A percentile compares a stretch with the other conserved stretches of the same genome.
phyloP scores from a whole-genome alignment of 1,140 invertebrate genomes.

The Brachionus koreanus region DNA sequence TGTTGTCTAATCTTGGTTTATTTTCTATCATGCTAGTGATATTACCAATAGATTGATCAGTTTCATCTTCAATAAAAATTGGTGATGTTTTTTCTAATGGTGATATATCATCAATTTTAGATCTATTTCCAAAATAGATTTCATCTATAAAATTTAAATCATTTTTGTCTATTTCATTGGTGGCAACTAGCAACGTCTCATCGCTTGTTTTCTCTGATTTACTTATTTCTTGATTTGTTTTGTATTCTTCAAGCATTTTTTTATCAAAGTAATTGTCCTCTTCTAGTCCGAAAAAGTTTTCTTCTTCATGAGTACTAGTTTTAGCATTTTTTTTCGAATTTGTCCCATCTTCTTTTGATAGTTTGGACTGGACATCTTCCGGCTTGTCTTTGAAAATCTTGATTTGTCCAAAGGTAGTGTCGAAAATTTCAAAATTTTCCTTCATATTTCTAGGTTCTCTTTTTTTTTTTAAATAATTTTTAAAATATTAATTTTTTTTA shows the following conservation, averaged over 20 bases:
- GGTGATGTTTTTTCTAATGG: not conserved
- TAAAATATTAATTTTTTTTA: not conserved
- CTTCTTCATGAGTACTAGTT: not conserved
- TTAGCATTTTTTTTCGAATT: not conserved
- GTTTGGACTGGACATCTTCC: not conserved
- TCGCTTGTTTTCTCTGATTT: slow-evolving; percentile 2
- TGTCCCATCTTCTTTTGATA: not conserved
- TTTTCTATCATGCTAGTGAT: not conserved
- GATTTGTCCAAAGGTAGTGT: slow-evolving; percentile 38
- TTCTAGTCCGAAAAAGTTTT: not conserved
- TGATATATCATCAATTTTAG: not conserved
- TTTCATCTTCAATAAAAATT: no score
- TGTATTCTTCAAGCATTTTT: not conserved
- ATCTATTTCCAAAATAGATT: slow-evolving; percentile 4
- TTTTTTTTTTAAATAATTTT: not conserved
- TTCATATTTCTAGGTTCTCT: not conserved
- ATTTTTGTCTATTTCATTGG: not conserved
- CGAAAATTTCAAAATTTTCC: not conserved
- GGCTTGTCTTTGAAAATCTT: slow-evolving; percentile 6
- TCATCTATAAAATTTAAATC: slow-evolving; percentile 39
- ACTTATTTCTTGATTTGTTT: slow-evolving; percentile 2
- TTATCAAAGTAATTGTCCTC: slow-evolving; percentile 7
- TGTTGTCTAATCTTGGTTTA: not conserved
- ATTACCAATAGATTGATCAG: not conserved
- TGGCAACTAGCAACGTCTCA: not conserved